Conservation (phyloP, 2,888 invertebrate species). For the Pharmacophagus antenor region DNA sequence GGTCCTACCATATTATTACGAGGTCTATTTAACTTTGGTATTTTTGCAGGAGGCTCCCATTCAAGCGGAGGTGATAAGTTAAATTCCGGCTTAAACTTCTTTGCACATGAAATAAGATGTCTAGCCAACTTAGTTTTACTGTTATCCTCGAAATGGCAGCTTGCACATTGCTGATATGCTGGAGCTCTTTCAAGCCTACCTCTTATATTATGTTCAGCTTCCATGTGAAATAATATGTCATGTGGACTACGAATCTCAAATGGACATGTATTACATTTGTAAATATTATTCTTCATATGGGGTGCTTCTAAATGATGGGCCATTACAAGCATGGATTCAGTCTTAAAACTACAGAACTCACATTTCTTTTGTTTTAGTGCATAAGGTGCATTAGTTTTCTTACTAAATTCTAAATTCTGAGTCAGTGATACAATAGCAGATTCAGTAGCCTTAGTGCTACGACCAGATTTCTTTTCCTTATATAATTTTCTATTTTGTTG, state of each 20-base stretch:
- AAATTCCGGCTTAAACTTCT: slow-evolving; percentile 93
- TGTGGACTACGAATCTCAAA: slow-evolving; percentile 93
- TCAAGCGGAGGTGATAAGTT: slow-evolving; percentile 94
- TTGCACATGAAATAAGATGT: slow-evolving; percentile 93
- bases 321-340: slow-evolving; percentile 93
- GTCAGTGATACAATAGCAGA: slow-evolving; percentile 91
- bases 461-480: slow-evolving; percentile 83
- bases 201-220: slow-evolving; percentile 93
- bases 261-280: slow-evolving; percentile 93
- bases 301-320: slow-evolving; percentile 95
- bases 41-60: slow-evolving; percentile 97
- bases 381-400: slow-evolving; percentile 92
- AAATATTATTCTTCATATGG: slow-evolving; percentile 93
- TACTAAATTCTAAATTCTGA: slow-evolving; percentile 92
- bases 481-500: slow-evolving; percentile 93
- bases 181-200: slow-evolving; percentile 94
- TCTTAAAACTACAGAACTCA: slow-evolving; percentile 94
- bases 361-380: slow-evolving; percentile 90
- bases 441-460: slow-evolving; percentile 86
- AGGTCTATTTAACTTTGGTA: slow-evolving; percentile 84
- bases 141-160: slow-evolving; percentile 97
- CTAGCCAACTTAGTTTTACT: slow-evolving; percentile 94
- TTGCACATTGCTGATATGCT: slow-evolving; percentile 95
- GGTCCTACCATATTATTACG: slow-evolving; percentile 67
- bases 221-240: slow-evolving; percentile 96